A percentile compares a stretch with the other conserved stretches of the same genome.
Evolutionary conservation across 2,113 vertebrate species (phyloP).

Genomic region (Garra rufa): DNA sequence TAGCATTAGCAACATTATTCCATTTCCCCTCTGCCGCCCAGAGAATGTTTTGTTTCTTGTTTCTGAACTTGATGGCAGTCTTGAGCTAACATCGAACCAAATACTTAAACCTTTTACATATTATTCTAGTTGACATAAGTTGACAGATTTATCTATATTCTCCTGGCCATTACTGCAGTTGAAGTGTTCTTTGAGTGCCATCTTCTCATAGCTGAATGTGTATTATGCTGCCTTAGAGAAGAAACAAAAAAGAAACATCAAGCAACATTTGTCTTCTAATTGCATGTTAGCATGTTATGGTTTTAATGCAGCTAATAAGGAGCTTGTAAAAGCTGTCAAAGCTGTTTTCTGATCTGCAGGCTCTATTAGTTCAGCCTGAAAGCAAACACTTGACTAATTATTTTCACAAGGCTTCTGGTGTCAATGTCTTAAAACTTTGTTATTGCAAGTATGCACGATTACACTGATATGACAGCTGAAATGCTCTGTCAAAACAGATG

Average conservation of each 20-base stretch:
- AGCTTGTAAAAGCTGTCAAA: neutral
- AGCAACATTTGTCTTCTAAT: neutral
- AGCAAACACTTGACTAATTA: slow-evolving; percentile 18
- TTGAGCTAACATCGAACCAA: slow-evolving; percentile 66
- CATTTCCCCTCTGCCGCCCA: slow-evolving; percentile 88
- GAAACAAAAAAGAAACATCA: neutral
- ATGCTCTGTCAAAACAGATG: neutral
- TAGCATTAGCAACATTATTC: slow-evolving; percentile 91
- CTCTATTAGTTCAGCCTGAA: slow-evolving; percentile 21
- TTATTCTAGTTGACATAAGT: neutral
- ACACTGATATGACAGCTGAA: neutral
- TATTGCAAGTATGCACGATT: neutral
- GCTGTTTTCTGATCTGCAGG: slow-evolving; percentile 18
- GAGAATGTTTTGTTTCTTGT: slow-evolving; percentile 88
- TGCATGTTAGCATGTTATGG: neutral
- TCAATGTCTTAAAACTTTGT: neutral
- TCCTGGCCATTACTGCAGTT: slow-evolving; percentile 86
- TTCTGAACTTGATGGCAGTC: slow-evolving; percentile 84
- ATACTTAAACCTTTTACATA: neutral
- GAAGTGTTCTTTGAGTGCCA: slow-evolving; percentile 77
- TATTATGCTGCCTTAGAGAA: neutral
- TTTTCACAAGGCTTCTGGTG: neutral
- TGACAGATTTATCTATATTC: slow-evolving; percentile 55
- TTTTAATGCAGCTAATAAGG: slow-evolving; percentile 24
- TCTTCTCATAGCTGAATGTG: slow-evolving; percentile 22